phyloP scores from a whole-genome alignment of 2,113 vertebrate species.

The Muntiacus reevesi region DNA sequence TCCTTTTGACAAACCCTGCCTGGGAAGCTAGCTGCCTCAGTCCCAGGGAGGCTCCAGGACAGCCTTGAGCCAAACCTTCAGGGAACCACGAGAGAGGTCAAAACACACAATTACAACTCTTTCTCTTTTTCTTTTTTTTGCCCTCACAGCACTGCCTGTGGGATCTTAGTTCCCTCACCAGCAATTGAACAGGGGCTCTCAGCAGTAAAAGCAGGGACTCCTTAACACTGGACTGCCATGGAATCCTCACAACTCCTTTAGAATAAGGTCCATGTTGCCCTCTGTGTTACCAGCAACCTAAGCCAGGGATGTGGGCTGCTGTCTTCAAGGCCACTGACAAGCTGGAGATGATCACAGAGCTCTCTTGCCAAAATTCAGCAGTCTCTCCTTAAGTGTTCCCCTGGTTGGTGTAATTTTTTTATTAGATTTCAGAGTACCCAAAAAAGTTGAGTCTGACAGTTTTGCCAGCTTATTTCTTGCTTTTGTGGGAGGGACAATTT shows the following conservation, averaged over 20 bases:
- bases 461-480: background rate
- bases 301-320: background rate
- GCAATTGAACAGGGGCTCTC: background rate
- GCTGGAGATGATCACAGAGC: background rate
- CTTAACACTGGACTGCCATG: background rate
- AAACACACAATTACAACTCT: background rate
- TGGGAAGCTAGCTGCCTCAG: background rate
- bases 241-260: background rate
- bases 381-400: background rate
- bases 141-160: background rate
- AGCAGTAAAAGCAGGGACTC: background rate
- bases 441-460: background rate
- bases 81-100: background rate
- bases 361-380: background rate
- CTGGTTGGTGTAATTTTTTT: background rate
- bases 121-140: background rate
- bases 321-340: background rate
- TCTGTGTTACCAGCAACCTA: background rate
- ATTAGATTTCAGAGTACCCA: background rate
- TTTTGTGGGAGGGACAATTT: background rate
- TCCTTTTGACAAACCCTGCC: background rate
- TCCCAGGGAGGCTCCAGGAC: background rate
- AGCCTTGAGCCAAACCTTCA: background rate
- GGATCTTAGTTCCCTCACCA: background rate
- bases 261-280: background rate